Percentiles rank a stretch among this genome's conserved stretches.
These are phyloP conservation scores for Tetrax tetrax DNA, from an alignment of 2,113 vertebrate genomes.

Conservation along the genomic window DNA sequence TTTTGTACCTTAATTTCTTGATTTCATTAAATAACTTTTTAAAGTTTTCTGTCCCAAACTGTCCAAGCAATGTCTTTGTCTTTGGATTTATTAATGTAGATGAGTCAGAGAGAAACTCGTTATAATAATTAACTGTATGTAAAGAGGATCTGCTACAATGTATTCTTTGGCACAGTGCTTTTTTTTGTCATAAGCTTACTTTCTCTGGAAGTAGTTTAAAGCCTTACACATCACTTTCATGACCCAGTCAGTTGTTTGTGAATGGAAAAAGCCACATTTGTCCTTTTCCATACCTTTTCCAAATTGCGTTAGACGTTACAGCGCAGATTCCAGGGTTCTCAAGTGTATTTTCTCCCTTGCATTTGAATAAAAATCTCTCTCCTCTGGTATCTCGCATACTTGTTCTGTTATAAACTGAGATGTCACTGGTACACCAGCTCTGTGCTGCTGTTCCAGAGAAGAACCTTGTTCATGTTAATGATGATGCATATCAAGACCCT, in stretches of 20 bases:
- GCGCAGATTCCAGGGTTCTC: not conserved
- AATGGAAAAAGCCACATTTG: not conserved
- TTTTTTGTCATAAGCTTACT: constrained; percentile 2
- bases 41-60: not conserved
- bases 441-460: not conserved
- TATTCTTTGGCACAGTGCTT: not conserved
- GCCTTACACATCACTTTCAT: not conserved
- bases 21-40: not conserved
- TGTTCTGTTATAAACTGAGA: not conserved
- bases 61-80: not conserved
- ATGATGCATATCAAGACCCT: not conserved
- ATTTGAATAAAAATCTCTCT: not conserved
- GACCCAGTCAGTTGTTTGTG: not conserved
- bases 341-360: not conserved
- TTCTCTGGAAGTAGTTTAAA: constrained; percentile 46
- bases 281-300: constrained; percentile 16
- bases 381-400: not conserved
- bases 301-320: not conserved
- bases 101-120: not conserved
- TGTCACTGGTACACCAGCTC: not conserved
- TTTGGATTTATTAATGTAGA: not conserved
- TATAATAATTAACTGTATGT: not conserved
- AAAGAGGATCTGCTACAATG: constrained; percentile 11
- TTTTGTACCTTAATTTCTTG: not conserved
- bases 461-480: not conserved